Evolutionary conservation across 2,797 vertebrate genomes (phyloP), one percentile per base, ranked within the genome.

Genomic region (Nyctalus aviator): DNA sequence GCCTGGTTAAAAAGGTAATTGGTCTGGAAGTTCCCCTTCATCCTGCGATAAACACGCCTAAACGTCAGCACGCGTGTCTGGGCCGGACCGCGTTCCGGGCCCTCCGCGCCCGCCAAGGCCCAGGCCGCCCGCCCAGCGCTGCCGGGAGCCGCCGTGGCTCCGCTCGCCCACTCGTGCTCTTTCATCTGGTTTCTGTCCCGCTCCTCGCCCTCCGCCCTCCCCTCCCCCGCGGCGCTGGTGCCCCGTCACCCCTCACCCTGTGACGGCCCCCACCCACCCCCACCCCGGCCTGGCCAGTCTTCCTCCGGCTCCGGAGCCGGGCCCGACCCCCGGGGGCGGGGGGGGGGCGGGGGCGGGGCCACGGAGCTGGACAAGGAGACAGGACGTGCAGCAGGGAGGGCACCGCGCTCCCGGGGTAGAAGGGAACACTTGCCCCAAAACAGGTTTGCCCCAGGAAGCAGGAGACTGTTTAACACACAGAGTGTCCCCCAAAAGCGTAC

Each of bases 41-140:
- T 73, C 84, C 41, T 32, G 59, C 35, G 35, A 55, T 71, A 95
- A 86, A 88, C 35, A 94, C 83, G 48, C 84, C 30, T 66, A 41
- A 79, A 69, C 37, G 35, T 73, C 66, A 12, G 6, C 75, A 48
- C 12, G 55, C 81, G 62, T 48, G 55, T 93, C 79, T 30, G 62
- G 84, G 76, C 93, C 25, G 44, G 76, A 62, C 48, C 23, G 27
- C 48, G 66, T 50, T 77, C 25, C 62, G 46, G 41, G 14, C 87
- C 53, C 68, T 68, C 57, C 53, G 59, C n/a, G 48, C 46, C 91
- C 27, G 50, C 79, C 92, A 23, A 27, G 10, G 77, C 89, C 44
- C 35, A n/a, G 50, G 50, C 11, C 3, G 44, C 64, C 85, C 48
- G 50, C 50, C 11, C 2, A 27, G 55, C 25, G 4, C 57, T 6